Evolutionary conservation across 37 sponge, comb jelly and placozoan genomes (phyloP), one percentile per base, ranked within the genome.

Genomic region (Halisarca cf. caerulea): DNA sequence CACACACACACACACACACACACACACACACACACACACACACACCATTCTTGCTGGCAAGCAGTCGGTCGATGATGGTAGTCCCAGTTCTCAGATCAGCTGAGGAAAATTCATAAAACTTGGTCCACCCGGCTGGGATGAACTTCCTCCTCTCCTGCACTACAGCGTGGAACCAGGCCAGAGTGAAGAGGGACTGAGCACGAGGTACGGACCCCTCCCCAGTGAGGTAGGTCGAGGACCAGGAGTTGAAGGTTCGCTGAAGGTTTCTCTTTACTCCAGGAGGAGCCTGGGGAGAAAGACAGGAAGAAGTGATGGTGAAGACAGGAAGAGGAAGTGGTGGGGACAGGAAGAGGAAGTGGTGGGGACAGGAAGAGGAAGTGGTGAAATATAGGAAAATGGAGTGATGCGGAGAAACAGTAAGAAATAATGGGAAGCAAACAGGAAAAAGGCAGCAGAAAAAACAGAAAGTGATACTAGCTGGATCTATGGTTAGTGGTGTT

Each of bases 81-180:
- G 94, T 88, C 37, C 84, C 98, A 79, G 90, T 89, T 51, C 98
- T 41, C 66, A 99, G 86, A 70, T 99, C 99, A 66, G 97, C 82
- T 34, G 36, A 30, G n/a, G 97, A 92, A 84, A 99, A 99, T 75
- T 97, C 99, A 79, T 99, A 96, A 55, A 94, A 94, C 86, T 96
- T 92, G 62, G 97, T 91, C 99, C 99, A 99, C 20, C 99, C 99
- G 62, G 95, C 93, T 14, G 99, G 99, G 9, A 99, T 95, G 80
- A 85, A 92, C 30, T 74, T 87, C 32, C 99, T 82, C 54, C 99
- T 85, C 87, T 99, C 99, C 80, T 99, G 99, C 37, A 99, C 89
- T 33, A 99, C 87, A 34, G 95, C 99, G 87, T 99, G 99, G 82
- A 99, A 93, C 99, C 99, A 99, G 3, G 99, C 93, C 73, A 96